Evolutionary conservation across 1,140 invertebrate genomes (phyloP), one percentile per base, ranked within the genome.

Genomic region (Camponotus floridanus): DNA sequence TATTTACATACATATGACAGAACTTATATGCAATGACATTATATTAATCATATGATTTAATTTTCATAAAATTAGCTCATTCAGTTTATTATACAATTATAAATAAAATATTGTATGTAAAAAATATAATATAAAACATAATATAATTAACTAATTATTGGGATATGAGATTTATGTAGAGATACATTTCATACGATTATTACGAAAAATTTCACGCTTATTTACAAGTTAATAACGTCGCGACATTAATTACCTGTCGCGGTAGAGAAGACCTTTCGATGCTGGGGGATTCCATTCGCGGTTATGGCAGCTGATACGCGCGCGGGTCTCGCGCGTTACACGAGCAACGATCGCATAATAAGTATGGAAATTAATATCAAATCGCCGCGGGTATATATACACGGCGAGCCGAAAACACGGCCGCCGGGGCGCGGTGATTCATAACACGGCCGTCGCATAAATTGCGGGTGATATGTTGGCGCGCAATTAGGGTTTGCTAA

Each of bases 401-500:
- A 62, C 33, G 13, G 55, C 11, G 55, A 48, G 8, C 76, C n/a
- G 71, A 91, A 91, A 91, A 91, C 90, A 83, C 70, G 64, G 61
- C 55, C 55, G 68, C 31, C 68, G 11, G 11, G 13, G 31, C 76
- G 11, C 65, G 57, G 87, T 89, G 88, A 91, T 91, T 91, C 90
- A 91, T 91, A 91, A 91, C 90, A 86, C 76, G 90, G 73, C 48
- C 73, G 74, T 86, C 88, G 85, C 92, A 92, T 93, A 92, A 93
- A 93, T 93, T 93, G 88, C 83, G 31, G 86, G 78, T 91, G 92
- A 93, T 92, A 92, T 86, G 86, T 91, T 88, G 88, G 83, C 80
- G 87, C 76, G 88, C 91, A 93, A 93, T 93, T 93, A 93, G 92
- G 91, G 91, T 92, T 93, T 90, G 92, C 90, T 87, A 88, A 91